Conservation (phyloP, 2,888 invertebrate species). For the Flexamia atlantica region DNA sequence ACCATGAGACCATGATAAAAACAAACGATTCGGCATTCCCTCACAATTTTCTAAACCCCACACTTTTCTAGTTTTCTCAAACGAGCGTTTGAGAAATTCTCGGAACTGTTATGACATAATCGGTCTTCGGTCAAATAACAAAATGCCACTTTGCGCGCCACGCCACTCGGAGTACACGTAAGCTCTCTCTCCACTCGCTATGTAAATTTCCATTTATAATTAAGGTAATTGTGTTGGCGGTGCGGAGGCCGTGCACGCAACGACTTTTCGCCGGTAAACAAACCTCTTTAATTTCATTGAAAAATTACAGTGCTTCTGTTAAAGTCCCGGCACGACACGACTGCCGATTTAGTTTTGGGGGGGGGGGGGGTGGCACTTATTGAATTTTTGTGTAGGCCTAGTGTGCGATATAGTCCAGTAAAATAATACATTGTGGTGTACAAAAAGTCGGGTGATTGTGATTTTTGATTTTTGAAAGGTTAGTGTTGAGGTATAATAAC, state of each 20-base stretch:
- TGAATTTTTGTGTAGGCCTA: not conserved
- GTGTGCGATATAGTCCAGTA: no score
- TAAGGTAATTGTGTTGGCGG: slow-evolving; percentile 51
- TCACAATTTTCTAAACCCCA: no score
- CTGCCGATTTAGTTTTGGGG: slow-evolving; percentile 1
- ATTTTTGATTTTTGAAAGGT: no score
- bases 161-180: not conserved
- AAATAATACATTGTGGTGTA: no score
- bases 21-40: no score
- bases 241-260: slow-evolving; percentile 19
- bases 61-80: no score
- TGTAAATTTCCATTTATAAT: slow-evolving; percentile 49
- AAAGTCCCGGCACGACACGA: not conserved
- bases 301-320: slow-evolving; percentile 40
- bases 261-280: slow-evolving; percentile 39
- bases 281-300: slow-evolving; percentile 56
- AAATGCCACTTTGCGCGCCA: not conserved
- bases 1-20: no score
- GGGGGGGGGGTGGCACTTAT: not conserved
- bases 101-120: not conserved
- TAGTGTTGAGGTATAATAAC: no score
- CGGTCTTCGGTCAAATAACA: slow-evolving; percentile 10
- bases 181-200: slow-evolving; percentile 1
- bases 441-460: no score
- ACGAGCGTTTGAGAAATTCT: not conserved